A percentile compares a stretch with the other conserved stretches of the same genome.
These are phyloP conservation scores for Amblyraja radiata DNA, from an alignment of 2,797 vertebrate species.

Conservation along the genomic window DNA sequence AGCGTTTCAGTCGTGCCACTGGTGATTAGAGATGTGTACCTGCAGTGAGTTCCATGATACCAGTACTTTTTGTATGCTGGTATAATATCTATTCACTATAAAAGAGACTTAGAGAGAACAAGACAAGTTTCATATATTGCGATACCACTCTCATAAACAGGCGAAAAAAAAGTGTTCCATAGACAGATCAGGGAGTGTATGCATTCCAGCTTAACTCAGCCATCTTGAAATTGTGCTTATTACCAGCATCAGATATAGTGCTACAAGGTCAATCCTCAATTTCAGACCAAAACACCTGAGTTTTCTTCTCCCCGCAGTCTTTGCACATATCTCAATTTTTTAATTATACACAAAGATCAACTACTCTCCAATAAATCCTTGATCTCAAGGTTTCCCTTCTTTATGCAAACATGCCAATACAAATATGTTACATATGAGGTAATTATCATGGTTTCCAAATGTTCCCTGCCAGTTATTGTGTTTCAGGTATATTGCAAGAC, in stretches of 20 bases:
- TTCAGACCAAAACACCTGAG: not conserved
- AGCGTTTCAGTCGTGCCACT: not conserved
- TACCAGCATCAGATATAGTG: not conserved
- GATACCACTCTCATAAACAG: not conserved
- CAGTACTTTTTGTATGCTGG: not conserved
- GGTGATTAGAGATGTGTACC: not conserved
- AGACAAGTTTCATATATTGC: not conserved
- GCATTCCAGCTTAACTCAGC: not conserved
- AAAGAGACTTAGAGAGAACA: not conserved
- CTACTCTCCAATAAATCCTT: not conserved
- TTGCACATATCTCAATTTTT: not conserved
- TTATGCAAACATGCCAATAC: not conserved
- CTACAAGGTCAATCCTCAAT: not conserved
- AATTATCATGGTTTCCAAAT: not conserved
- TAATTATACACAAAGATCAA: not conserved
- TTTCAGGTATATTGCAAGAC: not conserved
- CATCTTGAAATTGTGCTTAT: constrained; percentile 10
- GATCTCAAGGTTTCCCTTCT: not conserved
- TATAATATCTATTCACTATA: not conserved
- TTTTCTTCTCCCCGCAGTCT: not conserved
- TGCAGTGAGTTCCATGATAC: not conserved
- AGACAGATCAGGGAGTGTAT: not conserved
- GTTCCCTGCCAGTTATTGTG: not conserved
- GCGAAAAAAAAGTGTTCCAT: not conserved
- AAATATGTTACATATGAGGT: not conserved